phyloP scores from a whole-genome alignment of 1,140 invertebrate species.

The Zophobas atratus region DNA sequence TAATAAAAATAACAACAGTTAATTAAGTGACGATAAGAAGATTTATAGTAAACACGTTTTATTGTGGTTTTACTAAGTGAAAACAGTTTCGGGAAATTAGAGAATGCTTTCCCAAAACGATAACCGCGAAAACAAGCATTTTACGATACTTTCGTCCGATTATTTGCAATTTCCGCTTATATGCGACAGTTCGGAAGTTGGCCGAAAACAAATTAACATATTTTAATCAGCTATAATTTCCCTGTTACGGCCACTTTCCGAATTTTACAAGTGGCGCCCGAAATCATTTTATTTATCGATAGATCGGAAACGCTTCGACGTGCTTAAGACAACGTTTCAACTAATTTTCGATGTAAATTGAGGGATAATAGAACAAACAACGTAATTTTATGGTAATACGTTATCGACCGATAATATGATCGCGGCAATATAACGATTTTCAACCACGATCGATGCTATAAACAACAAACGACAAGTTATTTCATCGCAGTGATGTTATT shows the following conservation, averaged over 20 bases:
- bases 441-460: conserved; percentile 20
- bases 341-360: conserved; percentile 45
- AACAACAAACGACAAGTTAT: conserved; percentile 4
- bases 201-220: conserved; percentile 34
- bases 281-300: background rate
- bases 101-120: conserved; percentile 19
- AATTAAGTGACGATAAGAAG: conserved; percentile 31
- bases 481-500: background rate
- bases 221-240: conserved; percentile 8
- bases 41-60: conserved; percentile 40
- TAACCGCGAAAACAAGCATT: conserved; percentile 18
- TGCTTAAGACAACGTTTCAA: background rate
- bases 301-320: background rate
- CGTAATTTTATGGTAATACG: conserved; percentile 39
- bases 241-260: background rate
- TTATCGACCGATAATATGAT: conserved; percentile 40
- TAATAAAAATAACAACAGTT: conserved; percentile 35
- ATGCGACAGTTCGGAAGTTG: background rate
- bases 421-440: conserved; percentile 19
- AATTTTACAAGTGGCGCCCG: conserved; percentile 11
- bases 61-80: conserved; percentile 24
- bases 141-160: conserved; percentile 32
- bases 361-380: conserved; percentile 31
- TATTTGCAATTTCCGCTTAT: conserved; percentile 25
- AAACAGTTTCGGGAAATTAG: conserved; percentile 41